A percentile compares a stretch with the other conserved stretches of the same genome.
These are phyloP conservation scores for Dicaeum eximium DNA, from an alignment of 2,113 vertebrate genomes.

Conservation along the genomic window DNA sequence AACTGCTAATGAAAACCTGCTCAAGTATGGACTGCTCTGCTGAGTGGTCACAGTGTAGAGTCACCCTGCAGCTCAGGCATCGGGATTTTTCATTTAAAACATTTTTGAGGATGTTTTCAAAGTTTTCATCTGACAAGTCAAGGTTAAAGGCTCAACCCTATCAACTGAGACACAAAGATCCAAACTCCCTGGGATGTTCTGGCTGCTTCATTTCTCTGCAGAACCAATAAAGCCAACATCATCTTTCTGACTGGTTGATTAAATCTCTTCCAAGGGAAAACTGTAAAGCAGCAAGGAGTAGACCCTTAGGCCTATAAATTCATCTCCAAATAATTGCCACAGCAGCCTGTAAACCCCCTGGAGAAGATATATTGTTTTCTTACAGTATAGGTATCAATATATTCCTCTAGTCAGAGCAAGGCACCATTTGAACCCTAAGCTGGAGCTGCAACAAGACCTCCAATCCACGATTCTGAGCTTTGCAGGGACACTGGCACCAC, in stretches of 20 bases:
- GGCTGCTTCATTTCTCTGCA: background rate
- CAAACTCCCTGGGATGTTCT: slow-evolving; percentile 4
- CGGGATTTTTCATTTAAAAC: background rate
- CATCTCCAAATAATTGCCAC: slow-evolving; percentile 4
- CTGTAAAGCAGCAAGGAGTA: background rate
- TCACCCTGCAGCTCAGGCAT: background rate
- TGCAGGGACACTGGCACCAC: background rate
- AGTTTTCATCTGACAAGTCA: slow-evolving; percentile 23
- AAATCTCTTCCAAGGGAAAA: slow-evolving; percentile 13
- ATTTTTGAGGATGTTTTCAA: slow-evolving; percentile 8
- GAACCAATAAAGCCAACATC: slow-evolving; percentile 36
- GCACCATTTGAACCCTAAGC: background rate
- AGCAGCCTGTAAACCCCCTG: background rate
- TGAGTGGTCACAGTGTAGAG: background rate
- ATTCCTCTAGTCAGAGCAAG: background rate
- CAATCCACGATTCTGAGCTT: background rate
- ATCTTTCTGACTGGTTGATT: slow-evolving; percentile 33
- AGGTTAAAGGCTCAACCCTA: slow-evolving; percentile 38
- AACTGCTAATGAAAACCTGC: slow-evolving; percentile 20
- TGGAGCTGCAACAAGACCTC: background rate
- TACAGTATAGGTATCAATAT: background rate
- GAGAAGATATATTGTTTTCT: background rate
- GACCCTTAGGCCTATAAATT: background rate
- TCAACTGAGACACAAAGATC: background rate
- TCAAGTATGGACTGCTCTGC: background rate